A percentile compares a stretch with the other conserved stretches of the same genome.
phyloP scores from a whole-genome alignment of 2,797 vertebrate species.

The Crenichthys baileyi region DNA sequence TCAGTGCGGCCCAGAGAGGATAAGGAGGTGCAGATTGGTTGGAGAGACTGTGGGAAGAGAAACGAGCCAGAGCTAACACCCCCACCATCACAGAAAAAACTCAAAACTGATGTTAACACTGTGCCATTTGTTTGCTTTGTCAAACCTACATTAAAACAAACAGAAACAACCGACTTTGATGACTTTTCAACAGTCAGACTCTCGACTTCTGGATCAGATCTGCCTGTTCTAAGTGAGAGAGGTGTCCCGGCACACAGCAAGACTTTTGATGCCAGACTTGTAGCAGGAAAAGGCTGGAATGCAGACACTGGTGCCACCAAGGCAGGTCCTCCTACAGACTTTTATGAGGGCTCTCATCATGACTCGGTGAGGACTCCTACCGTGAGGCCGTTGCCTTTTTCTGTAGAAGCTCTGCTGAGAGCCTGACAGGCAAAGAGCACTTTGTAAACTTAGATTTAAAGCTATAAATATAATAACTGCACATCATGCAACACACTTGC shows the following conservation, averaged over 20 bases:
- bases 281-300: constrained; percentile 52
- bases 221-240: constrained; percentile 23
- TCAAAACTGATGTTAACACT: constrained; percentile 24
- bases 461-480: constrained; percentile 22
- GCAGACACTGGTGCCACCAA: constrained; percentile 37
- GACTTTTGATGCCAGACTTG: constrained; percentile 53
- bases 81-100: constrained; percentile 39
- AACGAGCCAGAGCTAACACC: constrained; percentile 38
- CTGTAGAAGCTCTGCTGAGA: constrained; percentile 80
- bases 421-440: constrained; percentile 64
- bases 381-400: constrained; percentile 77
- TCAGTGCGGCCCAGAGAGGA: constrained; percentile 30
- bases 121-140: constrained; percentile 30
- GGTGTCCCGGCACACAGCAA: constrained; percentile 53
- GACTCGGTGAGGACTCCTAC: constrained; percentile 64
- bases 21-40: constrained; percentile 38
- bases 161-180: constrained; percentile 41
- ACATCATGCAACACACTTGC: constrained; percentile 14
- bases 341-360: constrained; percentile 59
- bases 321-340: constrained; percentile 45
- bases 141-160: constrained; percentile 38
- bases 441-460: constrained; percentile 30
- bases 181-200: constrained; percentile 12
- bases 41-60: constrained; percentile 47
- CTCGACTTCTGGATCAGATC: constrained; percentile 51